phyloP scores from a whole-genome alignment of 2,797 vertebrate genomes.

The Yasuhikotakia modesta region DNA sequence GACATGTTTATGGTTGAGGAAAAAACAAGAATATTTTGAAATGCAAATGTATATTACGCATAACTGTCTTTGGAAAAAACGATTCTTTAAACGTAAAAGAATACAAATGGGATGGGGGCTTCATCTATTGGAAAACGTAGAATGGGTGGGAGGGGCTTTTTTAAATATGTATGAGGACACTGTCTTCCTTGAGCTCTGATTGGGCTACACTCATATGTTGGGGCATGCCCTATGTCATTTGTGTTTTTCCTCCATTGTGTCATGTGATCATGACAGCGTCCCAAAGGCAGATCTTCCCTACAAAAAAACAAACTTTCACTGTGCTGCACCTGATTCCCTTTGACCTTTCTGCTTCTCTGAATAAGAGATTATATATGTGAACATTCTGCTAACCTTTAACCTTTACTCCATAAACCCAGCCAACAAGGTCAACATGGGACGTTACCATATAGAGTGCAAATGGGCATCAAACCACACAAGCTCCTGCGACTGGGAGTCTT shows the following conservation, averaged over 20 bases:
- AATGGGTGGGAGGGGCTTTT: conserved; percentile 54
- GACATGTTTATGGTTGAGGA: conserved; percentile 57
- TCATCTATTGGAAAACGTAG: conserved; percentile 50
- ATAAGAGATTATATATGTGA: conserved; percentile 71
- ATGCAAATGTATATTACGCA: conserved; percentile 73
- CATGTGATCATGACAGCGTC: conserved; percentile 64
- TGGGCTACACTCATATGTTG: conserved; percentile 48
- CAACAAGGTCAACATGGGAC: conserved; percentile 59
- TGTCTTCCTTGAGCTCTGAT: conserved; percentile 50
- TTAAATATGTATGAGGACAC: conserved; percentile 55
- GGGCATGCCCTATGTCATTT: conserved; percentile 58
- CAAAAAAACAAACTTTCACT: conserved; percentile 68
- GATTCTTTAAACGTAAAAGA: conserved; percentile 71
- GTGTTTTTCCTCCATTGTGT: conserved; percentile 59
- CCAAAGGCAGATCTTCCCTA: conserved; percentile 54
- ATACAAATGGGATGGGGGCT: conserved; percentile 63
- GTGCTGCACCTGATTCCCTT: conserved; percentile 71
- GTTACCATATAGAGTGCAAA: conserved; percentile 63
- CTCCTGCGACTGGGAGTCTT: conserved; percentile 71
- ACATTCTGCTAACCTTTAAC: conserved; percentile 51
- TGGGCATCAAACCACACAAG: conserved; percentile 61
- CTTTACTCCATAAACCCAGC: conserved; percentile 57
- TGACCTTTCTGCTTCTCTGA: conserved; percentile 69
- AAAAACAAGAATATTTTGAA: conserved; percentile 62
- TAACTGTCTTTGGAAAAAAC: conserved; percentile 71